Conservation (phyloP, 1,140 invertebrate genomes). For the Macrobrachium nipponense region DNA sequence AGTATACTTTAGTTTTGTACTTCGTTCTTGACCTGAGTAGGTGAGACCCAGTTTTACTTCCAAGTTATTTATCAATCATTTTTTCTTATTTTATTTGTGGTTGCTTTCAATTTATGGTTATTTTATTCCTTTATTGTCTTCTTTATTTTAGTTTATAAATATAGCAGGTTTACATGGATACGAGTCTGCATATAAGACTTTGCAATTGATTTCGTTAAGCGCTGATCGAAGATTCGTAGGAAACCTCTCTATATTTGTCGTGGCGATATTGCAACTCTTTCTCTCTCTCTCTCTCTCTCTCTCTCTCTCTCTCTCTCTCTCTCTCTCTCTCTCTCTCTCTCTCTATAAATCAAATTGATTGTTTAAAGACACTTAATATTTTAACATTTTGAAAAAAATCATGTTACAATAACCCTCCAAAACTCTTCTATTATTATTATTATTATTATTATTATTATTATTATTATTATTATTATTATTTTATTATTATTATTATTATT, state of each 20-base stretch:
- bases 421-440: background rate
- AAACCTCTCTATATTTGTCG: background rate
- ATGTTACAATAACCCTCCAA: background rate
- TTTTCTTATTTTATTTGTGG: too few relatives aligned
- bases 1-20: too few relatives aligned
- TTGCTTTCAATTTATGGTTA: too few relatives aligned
- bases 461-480: background rate
- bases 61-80: background rate
- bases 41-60: background rate
- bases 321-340: slow-evolving; percentile 16
- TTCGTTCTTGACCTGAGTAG: too few relatives aligned
- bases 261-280: background rate
- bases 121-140: too few relatives aligned
- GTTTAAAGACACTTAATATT: too few relatives aligned
- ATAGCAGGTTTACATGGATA: too few relatives aligned
- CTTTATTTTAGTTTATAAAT: too few relatives aligned
- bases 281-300: slow-evolving; percentile 64
- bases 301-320: slow-evolving; percentile 11
- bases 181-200: too few relatives aligned
- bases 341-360: too few relatives aligned
- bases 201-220: too few relatives aligned
- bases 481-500: background rate
- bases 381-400: too few relatives aligned
- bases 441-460: background rate
- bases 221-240: background rate